Evolutionary conservation across 2,113 vertebrate species (phyloP).

Genomic region (Periophthalmodon schlosseri): DNA sequence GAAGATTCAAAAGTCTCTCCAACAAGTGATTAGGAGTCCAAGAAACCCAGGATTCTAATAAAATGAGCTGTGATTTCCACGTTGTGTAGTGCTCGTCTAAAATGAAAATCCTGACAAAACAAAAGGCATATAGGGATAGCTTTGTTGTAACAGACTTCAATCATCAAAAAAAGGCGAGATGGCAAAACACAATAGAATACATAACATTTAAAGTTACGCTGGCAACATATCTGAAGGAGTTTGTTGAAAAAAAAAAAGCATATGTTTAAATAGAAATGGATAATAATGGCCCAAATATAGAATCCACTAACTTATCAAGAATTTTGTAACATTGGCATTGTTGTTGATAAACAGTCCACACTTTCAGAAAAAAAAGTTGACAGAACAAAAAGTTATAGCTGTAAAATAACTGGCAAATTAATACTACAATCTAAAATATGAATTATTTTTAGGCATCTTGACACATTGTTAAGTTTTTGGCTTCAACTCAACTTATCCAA

Average conservation of each 20-base stretch:
- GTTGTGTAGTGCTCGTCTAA: background rate
- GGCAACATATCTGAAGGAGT: conserved; percentile 1
- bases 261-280: too few relatives aligned
- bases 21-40: background rate
- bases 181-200: conserved; percentile 9
- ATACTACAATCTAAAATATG: background rate
- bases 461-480: background rate
- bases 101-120: conserved; percentile 9
- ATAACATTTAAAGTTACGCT: conserved; percentile 3
- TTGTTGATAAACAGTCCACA: too few relatives aligned
- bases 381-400: too few relatives aligned
- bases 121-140: conserved; percentile 4
- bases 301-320: too few relatives aligned
- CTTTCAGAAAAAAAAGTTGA: too few relatives aligned
- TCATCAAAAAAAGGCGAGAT: conserved; percentile 32
- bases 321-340: too few relatives aligned
- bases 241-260: background rate
- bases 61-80: background rate
- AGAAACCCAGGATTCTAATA: background rate
- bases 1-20: background rate
- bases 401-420: background rate
- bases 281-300: background rate
- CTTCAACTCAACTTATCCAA: background rate
- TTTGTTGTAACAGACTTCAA: conserved; percentile 41
- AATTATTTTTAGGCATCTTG: background rate